A percentile compares a stretch with the other conserved stretches of the same genome.
phyloP scores from a whole-genome alignment of 1,140 invertebrate genomes.

The Tigriopus japonicus region DNA sequence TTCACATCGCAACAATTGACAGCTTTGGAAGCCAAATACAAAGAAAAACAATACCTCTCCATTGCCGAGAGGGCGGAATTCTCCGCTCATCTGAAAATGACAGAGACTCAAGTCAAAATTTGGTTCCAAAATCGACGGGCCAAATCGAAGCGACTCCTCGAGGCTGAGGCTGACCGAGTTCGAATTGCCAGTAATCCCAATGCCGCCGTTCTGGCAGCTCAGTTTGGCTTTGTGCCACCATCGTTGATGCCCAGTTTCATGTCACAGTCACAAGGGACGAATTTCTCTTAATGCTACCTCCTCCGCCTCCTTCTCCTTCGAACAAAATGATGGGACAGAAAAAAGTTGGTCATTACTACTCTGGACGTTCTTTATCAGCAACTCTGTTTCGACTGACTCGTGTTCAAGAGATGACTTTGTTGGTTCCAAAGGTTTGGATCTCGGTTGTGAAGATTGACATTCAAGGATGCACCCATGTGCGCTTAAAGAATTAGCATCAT shows the following conservation, averaged over 20 bases:
- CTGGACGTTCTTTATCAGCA: no score
- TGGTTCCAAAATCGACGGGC: conserved; percentile 41
- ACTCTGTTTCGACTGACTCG: no score
- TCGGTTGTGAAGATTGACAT: no score
- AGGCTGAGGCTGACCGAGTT: conserved; percentile 33
- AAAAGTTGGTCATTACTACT: no score
- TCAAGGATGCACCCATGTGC: no score
- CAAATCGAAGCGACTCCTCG: conserved; percentile 37
- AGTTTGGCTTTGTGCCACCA: conserved; percentile 10
- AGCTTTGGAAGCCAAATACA: conserved; percentile 41
- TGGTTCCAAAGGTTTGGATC: no score
- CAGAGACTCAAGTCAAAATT: conserved; percentile 43
- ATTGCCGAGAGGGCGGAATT: conserved; percentile 47
- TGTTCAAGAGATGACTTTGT: no score
- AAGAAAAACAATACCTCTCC: conserved; percentile 41
- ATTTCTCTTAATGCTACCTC: no score
- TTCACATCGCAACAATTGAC: conserved; percentile 44
- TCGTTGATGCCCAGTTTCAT: conserved; percentile 9
- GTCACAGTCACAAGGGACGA: no score
- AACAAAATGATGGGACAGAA: no score
- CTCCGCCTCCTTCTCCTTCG: no score
- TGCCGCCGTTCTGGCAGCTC: neutral
- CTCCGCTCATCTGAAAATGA: conserved; percentile 36
- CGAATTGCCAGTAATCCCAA: conserved; percentile 19
- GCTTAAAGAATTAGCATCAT: no score